Percentiles rank a stretch among this genome's conserved stretches.
phyloP scores from a whole-genome alignment of 2,797 vertebrate genomes.

The Sebastes steindachneri region DNA sequence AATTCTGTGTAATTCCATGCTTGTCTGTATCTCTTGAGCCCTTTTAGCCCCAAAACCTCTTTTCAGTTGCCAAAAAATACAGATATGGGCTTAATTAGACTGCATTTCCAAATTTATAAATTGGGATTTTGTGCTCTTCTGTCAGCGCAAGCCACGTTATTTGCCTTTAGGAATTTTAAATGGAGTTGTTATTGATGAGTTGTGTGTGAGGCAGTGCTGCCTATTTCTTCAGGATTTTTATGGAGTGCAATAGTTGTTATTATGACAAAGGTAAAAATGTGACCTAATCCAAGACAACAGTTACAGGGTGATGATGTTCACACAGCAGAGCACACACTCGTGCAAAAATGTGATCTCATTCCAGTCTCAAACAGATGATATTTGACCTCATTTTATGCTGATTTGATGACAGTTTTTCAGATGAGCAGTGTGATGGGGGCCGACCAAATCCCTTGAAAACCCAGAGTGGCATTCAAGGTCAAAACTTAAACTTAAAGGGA shows the following conservation, averaged over 20 bases:
- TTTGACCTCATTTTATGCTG: constrained; percentile 12
- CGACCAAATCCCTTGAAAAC: background rate
- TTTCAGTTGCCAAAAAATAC: constrained; percentile 30
- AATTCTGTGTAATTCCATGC: constrained; percentile 18
- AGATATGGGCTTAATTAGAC: constrained; percentile 20
- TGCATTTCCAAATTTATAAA: constrained; percentile 6
- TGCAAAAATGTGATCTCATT: background rate
- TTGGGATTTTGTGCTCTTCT: constrained; percentile 22
- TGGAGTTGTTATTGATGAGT: constrained; percentile 27
- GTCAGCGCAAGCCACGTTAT: background rate
- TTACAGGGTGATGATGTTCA: background rate
- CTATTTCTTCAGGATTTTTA: constrained; percentile 39
- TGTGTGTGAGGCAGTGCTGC: constrained; percentile 22
- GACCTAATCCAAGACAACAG: constrained; percentile 21
- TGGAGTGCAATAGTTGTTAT: constrained; percentile 63
- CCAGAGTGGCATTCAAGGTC: background rate
- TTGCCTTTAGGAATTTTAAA: constrained; percentile 40
- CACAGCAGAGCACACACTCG: background rate
- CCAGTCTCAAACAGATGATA: background rate
- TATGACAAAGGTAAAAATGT: constrained; percentile 50
- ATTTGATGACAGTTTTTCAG: constrained; percentile 24
- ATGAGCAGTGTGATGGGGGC: constrained; percentile 2
- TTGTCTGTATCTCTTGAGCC: constrained; percentile 4
- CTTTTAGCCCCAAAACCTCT: background rate
- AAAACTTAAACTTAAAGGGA: constrained; percentile 48